Evolutionary conservation across 2,113 vertebrate genomes (phyloP).

Genomic region (Myanophis thanlyinensis): DNA sequence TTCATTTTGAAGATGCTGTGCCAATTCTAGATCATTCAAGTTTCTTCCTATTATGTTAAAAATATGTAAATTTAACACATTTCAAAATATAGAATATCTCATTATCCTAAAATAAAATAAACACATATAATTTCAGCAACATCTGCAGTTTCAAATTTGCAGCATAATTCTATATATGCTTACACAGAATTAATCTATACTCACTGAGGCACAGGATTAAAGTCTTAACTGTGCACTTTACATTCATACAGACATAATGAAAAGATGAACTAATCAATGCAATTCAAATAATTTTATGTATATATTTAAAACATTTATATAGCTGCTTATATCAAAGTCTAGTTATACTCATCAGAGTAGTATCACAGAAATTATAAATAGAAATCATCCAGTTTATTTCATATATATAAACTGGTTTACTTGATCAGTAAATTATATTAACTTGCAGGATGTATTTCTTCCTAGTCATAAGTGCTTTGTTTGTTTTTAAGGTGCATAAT

Average conservation of each 20-base stretch:
- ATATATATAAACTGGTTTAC: background rate
- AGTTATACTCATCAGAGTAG: background rate
- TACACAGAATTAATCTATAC: background rate
- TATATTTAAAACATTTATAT: background rate
- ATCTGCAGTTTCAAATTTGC: background rate
- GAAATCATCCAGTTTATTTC: background rate
- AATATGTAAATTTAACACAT: background rate
- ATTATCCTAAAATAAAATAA: background rate
- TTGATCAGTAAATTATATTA: background rate
- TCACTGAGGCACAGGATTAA: background rate
- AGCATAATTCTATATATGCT: background rate
- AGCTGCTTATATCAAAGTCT: background rate
- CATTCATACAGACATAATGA: background rate
- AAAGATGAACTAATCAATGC: background rate
- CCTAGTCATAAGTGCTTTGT: background rate
- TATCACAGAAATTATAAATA: background rate
- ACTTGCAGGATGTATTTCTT: background rate
- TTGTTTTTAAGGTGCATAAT: background rate
- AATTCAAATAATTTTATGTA: background rate
- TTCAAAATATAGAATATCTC: background rate
- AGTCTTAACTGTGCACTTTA: background rate
- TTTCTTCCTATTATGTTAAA: constrained; percentile 23
- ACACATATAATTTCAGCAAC: background rate
- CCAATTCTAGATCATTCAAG: constrained; percentile 75
- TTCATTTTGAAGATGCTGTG: constrained; percentile 80